Conservation (phyloP, 2,797 vertebrate genomes). For the Myotis daubentonii region DNA sequence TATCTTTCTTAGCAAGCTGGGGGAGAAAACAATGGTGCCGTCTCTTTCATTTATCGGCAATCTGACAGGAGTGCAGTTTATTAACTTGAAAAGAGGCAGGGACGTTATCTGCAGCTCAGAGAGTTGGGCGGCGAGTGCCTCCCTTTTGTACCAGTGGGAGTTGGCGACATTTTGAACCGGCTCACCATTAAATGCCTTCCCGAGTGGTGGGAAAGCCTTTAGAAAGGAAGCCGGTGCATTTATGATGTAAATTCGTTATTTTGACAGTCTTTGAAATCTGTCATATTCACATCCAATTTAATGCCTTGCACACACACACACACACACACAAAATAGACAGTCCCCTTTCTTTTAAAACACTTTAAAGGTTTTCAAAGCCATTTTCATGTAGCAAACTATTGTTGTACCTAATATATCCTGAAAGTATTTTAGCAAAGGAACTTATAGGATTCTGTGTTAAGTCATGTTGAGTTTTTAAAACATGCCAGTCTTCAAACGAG, state of each 20-base stretch:
- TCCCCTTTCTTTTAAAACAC: conserved; percentile 88
- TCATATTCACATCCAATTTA: conserved; percentile 97
- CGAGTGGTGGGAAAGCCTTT: conserved; percentile 93
- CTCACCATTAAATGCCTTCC: conserved; percentile 95
- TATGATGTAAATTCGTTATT: conserved; percentile 98
- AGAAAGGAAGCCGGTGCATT: conserved; percentile 94
- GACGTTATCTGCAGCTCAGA: conserved; percentile 88
- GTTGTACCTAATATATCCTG: conserved; percentile 89
- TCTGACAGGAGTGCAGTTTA: conserved; percentile 90
- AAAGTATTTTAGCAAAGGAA: conserved; percentile 89
- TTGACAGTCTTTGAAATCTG: conserved; percentile 98
- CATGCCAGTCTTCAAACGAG: conserved; percentile 86
- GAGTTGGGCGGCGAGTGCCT: conserved; percentile 89
- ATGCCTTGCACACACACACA: conserved; percentile 84
- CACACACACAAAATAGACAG: conserved; percentile 71
- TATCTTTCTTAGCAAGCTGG: conserved; percentile 89
- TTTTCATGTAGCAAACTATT: conserved; percentile 90
- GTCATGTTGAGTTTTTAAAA: conserved; percentile 88
- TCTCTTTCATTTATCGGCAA: conserved; percentile 89
- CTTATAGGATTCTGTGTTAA: conserved; percentile 89
- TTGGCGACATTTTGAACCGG: conserved; percentile 95
- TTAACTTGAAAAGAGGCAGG: conserved; percentile 89
- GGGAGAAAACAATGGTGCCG: conserved; percentile 86
- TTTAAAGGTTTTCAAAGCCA: conserved; percentile 90
- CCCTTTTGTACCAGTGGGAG: conserved; percentile 93